Evolutionary conservation across 2,888 invertebrate genomes (phyloP).

Genomic region (Entomobrya proxima): DNA sequence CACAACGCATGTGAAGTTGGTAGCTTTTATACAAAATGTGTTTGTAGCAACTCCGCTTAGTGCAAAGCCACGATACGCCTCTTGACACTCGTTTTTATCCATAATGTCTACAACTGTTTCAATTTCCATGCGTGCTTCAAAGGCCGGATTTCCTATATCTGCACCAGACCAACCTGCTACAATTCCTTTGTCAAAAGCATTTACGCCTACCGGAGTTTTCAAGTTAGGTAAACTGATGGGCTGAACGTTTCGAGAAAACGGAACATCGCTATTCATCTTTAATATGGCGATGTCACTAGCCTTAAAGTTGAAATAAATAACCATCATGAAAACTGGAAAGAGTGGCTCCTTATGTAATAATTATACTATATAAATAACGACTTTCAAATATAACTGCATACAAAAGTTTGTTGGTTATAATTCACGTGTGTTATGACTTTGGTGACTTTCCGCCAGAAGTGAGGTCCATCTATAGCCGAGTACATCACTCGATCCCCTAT

Average conservation of each 20-base stretch:
- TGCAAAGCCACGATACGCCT: conserved; percentile 63
- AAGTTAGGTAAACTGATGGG: conserved; percentile 57
- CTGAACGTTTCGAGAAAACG: conserved; percentile 61
- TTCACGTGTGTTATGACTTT: conserved; percentile 64
- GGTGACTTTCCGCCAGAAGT: conserved; percentile 67
- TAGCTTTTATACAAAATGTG: conserved; percentile 61
- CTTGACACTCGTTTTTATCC: conserved; percentile 61
- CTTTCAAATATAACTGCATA: not conserved
- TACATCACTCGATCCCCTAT: conserved; percentile 70
- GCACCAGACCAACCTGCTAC: conserved; percentile 71
- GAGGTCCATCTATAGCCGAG: conserved; percentile 63
- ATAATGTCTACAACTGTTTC: conserved; percentile 68
- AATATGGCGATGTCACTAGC: conserved; percentile 68
- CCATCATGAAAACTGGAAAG: not conserved
- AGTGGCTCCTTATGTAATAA: not conserved
- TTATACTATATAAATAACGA: not conserved
- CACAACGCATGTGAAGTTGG: conserved; percentile 65
- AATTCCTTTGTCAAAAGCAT: conserved; percentile 55
- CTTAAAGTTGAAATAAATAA: conserved; percentile 27
- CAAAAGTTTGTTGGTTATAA: conserved; percentile 57
- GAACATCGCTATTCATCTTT: conserved; percentile 60
- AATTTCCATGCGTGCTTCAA: conserved; percentile 48
- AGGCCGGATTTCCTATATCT: conserved; percentile 61
- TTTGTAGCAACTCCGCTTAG: conserved; percentile 55
- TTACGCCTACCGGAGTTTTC: not conserved